Conservation (phyloP, 2,888 invertebrate genomes). For the Drosophila colorata region DNA sequence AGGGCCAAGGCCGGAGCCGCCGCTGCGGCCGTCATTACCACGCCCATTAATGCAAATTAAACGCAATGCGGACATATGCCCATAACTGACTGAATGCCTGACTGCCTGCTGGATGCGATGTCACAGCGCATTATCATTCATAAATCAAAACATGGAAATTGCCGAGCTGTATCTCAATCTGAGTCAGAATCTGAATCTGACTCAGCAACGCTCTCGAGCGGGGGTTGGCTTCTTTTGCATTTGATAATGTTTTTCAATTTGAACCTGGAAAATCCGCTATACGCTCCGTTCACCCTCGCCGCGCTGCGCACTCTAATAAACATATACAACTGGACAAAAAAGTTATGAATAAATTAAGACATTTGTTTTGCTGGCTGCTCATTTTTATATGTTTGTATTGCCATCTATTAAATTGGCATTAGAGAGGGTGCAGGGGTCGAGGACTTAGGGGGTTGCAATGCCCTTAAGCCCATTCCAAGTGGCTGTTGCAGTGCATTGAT, state of each 20-base stretch:
- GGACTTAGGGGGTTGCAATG: background rate
- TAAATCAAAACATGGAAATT: conserved; percentile 84
- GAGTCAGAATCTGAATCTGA: conserved; percentile 2
- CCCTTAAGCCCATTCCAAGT: conserved; percentile 14
- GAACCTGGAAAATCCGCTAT: conserved; percentile 4
- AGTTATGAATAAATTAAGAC: conserved; percentile 84
- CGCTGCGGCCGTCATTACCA: conserved; percentile 67
- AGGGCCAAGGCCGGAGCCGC: conserved; percentile 27
- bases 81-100: conserved; percentile 33
- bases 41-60: conserved; percentile 83
- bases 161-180: conserved; percentile 54
- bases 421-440: conserved; percentile 37
- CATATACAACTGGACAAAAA: conserved; percentile 58
- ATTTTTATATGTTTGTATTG: conserved; percentile 56
- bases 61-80: conserved; percentile 81
- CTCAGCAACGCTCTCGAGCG: conserved; percentile 13
- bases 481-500: conserved; percentile 15
- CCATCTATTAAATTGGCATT: conserved; percentile 83
- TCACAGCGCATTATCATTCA: conserved; percentile 84
- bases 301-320: conserved; percentile 64
- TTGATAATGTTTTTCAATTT: conserved; percentile 56
- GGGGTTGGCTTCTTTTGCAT: conserved; percentile 36
- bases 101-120: conserved; percentile 49
- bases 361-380: conserved; percentile 72
- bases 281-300: conserved; percentile 5